Percentiles rank a stretch among this genome's conserved stretches.
Conservation (phyloP, 2,113 vertebrate genomes). For the Montifringilla adamsi region DNA sequence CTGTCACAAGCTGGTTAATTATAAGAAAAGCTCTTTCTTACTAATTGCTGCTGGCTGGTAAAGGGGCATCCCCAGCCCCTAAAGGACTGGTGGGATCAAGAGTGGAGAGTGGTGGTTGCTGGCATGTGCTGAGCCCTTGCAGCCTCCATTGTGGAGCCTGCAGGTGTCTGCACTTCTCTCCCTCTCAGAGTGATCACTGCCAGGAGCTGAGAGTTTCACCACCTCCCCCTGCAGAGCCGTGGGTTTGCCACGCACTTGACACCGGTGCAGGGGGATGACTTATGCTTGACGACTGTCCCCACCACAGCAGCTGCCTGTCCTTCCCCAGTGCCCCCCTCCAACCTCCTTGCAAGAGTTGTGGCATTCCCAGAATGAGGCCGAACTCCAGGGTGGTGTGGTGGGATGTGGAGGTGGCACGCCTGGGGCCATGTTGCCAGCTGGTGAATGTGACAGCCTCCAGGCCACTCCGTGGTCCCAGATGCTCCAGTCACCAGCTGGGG, state of each 20-base stretch:
- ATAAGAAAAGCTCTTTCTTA: background rate
- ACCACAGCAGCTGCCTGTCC: background rate
- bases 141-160: background rate
- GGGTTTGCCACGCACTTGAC: background rate
- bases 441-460: background rate
- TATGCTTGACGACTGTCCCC: background rate
- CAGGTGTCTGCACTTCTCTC: conserved; percentile 41
- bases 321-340: background rate
- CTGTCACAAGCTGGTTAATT: background rate
- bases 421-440: background rate
- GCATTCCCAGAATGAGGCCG: accelerated
- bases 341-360: accelerated
- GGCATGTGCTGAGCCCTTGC: background rate
- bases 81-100: background rate
- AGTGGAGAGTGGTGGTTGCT: background rate
- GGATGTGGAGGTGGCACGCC: background rate
- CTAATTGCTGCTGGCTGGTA: background rate
- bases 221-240: background rate
- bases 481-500: background rate
- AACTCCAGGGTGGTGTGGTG: accelerated
- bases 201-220: conserved; percentile 33
- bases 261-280: background rate
- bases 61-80: background rate
- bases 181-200: background rate
- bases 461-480: background rate